Conservation (phyloP, 1,140 invertebrate species). For the Thereuonema tuberculata region DNA sequence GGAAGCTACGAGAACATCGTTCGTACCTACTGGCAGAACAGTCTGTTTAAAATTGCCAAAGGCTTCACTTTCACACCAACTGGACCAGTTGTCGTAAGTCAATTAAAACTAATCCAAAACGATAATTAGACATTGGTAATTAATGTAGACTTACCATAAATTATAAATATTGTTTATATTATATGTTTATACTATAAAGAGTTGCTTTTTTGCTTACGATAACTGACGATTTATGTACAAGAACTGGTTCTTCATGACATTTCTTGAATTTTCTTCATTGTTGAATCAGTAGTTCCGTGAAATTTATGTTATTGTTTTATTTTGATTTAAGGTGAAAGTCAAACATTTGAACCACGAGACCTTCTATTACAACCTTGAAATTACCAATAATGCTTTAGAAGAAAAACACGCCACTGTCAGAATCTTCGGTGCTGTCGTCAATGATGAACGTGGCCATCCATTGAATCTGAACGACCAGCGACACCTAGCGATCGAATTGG, state of each 20-base stretch:
- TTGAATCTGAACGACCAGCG: constrained; percentile 43
- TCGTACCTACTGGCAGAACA: constrained; percentile 54
- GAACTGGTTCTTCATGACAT: too few relatives aligned
- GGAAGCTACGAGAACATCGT: constrained; percentile 39
- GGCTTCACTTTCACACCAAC: constrained; percentile 34
- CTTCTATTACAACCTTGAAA: constrained; percentile 44
- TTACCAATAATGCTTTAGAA: constrained; percentile 41
- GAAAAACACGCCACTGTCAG: constrained; percentile 42
- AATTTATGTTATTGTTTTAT: too few relatives aligned
- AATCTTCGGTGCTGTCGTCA: constrained; percentile 53
- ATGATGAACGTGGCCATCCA: constrained; percentile 41
- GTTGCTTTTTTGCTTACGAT: too few relatives aligned
- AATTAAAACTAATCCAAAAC: too few relatives aligned
- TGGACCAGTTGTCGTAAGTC: neutral
- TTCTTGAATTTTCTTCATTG: too few relatives aligned
- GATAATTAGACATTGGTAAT: too few relatives aligned
- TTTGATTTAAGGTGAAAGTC: constrained; percentile 37
- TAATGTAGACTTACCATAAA: too few relatives aligned
- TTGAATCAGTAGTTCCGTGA: too few relatives aligned
- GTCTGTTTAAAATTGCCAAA: constrained; percentile 49
- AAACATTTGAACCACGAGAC: constrained; percentile 47
- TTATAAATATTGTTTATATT: too few relatives aligned
- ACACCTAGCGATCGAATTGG: constrained; percentile 48
- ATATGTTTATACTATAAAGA: too few relatives aligned
- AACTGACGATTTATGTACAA: too few relatives aligned